Conservation (phyloP, 1,140 invertebrate genomes). For the Homalodisca vitripennis region DNA sequence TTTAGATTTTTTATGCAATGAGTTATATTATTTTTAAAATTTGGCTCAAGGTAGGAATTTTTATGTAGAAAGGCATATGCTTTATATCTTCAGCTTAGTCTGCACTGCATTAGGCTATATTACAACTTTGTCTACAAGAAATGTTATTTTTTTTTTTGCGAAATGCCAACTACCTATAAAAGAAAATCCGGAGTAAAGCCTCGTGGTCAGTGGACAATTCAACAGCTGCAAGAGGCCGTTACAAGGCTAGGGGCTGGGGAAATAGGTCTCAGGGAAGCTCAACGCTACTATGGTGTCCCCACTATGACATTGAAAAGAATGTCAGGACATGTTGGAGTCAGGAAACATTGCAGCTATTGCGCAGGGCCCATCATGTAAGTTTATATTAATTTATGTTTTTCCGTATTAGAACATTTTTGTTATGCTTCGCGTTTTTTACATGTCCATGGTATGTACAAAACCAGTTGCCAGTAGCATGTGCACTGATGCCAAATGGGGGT, state of each 20-base stretch:
- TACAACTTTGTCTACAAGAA: too few species aligned
- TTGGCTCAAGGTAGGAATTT: too few species aligned
- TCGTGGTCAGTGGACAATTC: slow-evolving; percentile 8
- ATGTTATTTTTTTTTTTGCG: too few species aligned
- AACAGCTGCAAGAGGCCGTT: slow-evolving; percentile 24
- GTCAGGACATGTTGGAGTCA: neutral
- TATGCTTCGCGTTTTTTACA: neutral
- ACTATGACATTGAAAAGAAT: neutral
- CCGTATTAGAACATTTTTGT: neutral
- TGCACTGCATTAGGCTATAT: too few species aligned
- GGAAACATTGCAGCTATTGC: neutral
- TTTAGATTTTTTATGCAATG: too few species aligned
- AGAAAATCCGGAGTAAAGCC: slow-evolving; percentile 26
- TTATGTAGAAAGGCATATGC: too few species aligned
- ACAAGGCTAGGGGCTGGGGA: slow-evolving; percentile 9
- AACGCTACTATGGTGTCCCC: slow-evolving; percentile 25
- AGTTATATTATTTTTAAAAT: too few species aligned
- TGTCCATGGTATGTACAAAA: neutral
- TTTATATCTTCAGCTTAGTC: too few species aligned
- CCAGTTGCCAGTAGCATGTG: too few species aligned
- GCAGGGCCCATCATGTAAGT: neutral
- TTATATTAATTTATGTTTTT: neutral
- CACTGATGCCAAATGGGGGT: neutral
- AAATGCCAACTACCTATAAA: slow-evolving; percentile 31
- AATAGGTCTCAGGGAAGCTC: slow-evolving; percentile 3